Evolutionary conservation across 53 echinoderm and acorn worm genomes (phyloP).

Genomic region (Echinarachnius parma): DNA sequence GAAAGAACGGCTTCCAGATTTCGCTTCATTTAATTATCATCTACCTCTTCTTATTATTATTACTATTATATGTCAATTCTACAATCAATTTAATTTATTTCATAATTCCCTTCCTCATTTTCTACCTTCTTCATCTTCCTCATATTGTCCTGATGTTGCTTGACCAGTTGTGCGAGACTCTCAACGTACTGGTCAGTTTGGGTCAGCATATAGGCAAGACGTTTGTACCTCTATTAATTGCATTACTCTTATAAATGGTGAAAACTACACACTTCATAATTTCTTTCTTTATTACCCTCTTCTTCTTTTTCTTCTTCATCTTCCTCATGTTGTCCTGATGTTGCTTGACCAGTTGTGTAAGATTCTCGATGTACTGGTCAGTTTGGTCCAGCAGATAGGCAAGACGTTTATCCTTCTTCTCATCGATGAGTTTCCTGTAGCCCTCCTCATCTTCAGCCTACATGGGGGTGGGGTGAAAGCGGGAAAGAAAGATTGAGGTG

Average conservation of each 20-base stretch:
- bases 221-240: constrained; percentile 80
- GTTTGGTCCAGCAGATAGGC: constrained; percentile 94
- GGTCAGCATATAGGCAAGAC: constrained; percentile 93
- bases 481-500: too few species aligned
- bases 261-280: neutral
- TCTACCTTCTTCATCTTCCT: constrained; percentile 67
- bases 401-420: constrained; percentile 99
- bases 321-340: constrained; percentile 74
- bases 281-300: constrained; percentile 70
- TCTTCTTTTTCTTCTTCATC: constrained; percentile 74
- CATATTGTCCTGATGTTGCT: constrained; percentile 71
- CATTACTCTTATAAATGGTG: constrained; percentile 12
- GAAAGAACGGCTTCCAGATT: too few species aligned
- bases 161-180: constrained; percentile 82
- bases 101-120: constrained; percentile 48
- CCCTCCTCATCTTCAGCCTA: constrained; percentile 99
- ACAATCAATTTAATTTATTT: neutral
- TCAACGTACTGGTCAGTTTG: constrained; percentile 96
- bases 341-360: constrained; percentile 76
- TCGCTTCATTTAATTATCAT: too few species aligned
- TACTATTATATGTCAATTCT: too few species aligned
- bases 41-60: too few species aligned
- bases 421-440: constrained; percentile 96
- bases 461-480: neutral
- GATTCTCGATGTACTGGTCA: constrained; percentile 87